Evolutionary conservation across 2,113 vertebrate genomes (phyloP).

Genomic region (Megaceryle maxima): DNA sequence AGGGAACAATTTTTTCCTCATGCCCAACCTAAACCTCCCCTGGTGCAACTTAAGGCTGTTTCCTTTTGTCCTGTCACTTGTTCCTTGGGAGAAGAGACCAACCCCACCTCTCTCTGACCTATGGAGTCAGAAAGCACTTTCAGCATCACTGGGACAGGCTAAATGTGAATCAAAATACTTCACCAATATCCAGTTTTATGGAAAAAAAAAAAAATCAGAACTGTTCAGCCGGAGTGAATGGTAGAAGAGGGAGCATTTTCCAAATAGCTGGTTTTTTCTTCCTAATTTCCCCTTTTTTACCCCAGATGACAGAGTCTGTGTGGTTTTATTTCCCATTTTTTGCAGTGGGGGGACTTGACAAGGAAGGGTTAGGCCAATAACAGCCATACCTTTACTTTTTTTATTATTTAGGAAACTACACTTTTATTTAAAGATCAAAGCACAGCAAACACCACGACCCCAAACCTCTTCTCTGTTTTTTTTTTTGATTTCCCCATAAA

Average conservation of each 20-base stretch:
- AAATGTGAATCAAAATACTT: neutral
- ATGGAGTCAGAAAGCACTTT: neutral
- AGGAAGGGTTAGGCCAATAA: neutral
- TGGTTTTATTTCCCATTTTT: neutral
- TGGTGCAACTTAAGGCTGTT: neutral
- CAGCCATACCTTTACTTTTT: neutral
- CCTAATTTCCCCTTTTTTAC: neutral
- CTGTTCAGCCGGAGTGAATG: neutral
- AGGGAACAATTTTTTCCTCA: neutral
- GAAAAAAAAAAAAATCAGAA: neutral
- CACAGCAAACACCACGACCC: slow-evolving; percentile 4
- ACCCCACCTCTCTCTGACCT: too few relatives aligned
- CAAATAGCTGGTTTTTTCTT: neutral
- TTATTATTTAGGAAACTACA: neutral
- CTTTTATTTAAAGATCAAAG: slow-evolving; percentile 54
- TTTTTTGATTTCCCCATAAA: neutral
- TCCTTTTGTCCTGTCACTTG: neutral
- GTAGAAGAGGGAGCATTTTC: neutral
- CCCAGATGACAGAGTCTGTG: neutral
- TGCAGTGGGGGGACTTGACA: neutral
- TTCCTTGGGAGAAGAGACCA: too few relatives aligned
- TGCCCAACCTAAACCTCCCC: neutral
- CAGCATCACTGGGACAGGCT: neutral
- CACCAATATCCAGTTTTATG: neutral
- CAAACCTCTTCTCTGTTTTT: neutral